A percentile compares a stretch with the other conserved stretches of the same genome.
These are phyloP conservation scores for Heterodera carotae DNA, from an alignment of 1,140 invertebrate species.

Conservation along the genomic window DNA sequence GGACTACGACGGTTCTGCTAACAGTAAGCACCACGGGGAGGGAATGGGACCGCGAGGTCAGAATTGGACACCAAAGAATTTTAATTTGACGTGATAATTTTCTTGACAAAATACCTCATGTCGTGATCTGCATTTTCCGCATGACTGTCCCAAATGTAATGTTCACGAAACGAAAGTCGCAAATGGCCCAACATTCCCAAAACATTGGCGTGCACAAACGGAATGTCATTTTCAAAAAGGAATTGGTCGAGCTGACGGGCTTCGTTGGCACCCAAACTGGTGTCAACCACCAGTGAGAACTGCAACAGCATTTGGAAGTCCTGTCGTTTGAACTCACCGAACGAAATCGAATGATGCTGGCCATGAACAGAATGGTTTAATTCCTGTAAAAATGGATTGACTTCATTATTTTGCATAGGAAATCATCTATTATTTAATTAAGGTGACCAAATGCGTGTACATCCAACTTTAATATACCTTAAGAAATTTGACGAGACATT, in stretches of 20 bases:
- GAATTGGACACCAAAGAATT: too few species aligned
- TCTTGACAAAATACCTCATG: slow-evolving; percentile 75
- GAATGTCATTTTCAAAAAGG: slow-evolving; percentile 42
- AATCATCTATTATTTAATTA: too few species aligned
- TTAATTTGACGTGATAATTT: slow-evolving; percentile 74
- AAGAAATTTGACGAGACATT: slow-evolving; percentile 24
- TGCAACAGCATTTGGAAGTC: slow-evolving; percentile 73
- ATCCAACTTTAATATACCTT: slow-evolving; percentile 12
- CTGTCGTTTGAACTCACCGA: slow-evolving; percentile 24
- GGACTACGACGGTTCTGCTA: too few species aligned
- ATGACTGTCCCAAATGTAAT: slow-evolving; percentile 70
- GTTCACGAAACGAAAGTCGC: slow-evolving; percentile 84
- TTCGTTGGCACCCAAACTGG: slow-evolving; percentile 70
- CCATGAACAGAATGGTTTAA: slow-evolving; percentile 45
- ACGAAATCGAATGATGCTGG: slow-evolving; percentile 6
- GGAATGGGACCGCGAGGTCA: too few species aligned
- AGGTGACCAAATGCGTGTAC: too few species aligned
- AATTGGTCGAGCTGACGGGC: slow-evolving; percentile 38
- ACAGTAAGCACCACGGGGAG: too few species aligned
- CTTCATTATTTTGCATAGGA: too few species aligned
- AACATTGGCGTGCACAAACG: slow-evolving; percentile 70
- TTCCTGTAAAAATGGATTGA: slow-evolving; percentile 36
- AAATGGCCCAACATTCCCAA: slow-evolving; percentile 90
- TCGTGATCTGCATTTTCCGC: slow-evolving; percentile 36
- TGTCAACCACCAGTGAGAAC: slow-evolving; percentile 85